Percentiles rank a stretch among this genome's conserved stretches.
phyloP scores from a whole-genome alignment of 2,888 invertebrate species.

The Calameuta filiformis region DNA sequence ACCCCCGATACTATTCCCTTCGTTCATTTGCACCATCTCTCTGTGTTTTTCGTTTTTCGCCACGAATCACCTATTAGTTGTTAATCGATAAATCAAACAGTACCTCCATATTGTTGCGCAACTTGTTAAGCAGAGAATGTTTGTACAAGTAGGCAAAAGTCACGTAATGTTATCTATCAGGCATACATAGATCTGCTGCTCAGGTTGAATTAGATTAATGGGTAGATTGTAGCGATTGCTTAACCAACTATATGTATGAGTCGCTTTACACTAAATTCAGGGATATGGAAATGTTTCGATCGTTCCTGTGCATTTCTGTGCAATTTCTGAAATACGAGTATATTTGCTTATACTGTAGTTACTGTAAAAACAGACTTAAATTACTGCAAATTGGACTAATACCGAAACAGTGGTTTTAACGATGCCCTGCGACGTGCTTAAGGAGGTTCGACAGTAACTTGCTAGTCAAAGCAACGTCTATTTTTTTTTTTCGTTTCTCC shows the following conservation, averaged over 20 bases:
- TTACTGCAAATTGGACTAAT: background rate
- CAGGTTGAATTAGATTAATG: background rate
- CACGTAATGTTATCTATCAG: background rate
- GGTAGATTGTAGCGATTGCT: background rate
- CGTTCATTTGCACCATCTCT: background rate
- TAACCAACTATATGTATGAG: background rate
- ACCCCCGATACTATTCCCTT: conserved; percentile 10
- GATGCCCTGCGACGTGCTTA: background rate
- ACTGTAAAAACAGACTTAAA: background rate
- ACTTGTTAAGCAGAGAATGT: background rate
- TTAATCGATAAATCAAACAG: background rate
- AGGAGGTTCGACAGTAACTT: too few relatives aligned
- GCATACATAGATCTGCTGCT: background rate
- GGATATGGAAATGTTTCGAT: background rate
- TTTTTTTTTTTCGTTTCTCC: too few relatives aligned
- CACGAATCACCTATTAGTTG: background rate
- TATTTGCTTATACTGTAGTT: background rate
- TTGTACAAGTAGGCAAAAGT: background rate
- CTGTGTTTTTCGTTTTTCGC: background rate
- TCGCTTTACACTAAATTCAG: background rate
- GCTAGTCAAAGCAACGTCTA: too few relatives aligned
- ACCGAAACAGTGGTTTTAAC: background rate
- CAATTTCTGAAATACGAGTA: background rate
- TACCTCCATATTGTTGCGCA: background rate
- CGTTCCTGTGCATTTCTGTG: background rate